Percentiles rank a stretch among this genome's conserved stretches.
Evolutionary conservation across 2,888 invertebrate species (phyloP).

Genomic region (Ceratothoa steindachneri): DNA sequence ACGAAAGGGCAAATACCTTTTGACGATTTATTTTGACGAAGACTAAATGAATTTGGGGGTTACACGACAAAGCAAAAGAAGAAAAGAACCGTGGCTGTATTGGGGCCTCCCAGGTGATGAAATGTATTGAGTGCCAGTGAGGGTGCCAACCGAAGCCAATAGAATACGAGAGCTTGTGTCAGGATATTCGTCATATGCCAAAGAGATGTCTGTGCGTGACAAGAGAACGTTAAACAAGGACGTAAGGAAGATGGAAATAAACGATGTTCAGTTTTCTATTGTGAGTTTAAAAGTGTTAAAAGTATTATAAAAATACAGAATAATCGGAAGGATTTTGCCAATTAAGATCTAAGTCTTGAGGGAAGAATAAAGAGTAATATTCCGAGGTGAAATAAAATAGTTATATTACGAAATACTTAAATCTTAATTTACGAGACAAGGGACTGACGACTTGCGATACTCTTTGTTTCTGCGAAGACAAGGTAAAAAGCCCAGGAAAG

Average conservation of each 20-base stretch:
- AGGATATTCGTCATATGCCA: not conserved
- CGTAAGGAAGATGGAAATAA: not conserved
- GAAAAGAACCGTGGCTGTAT: not conserved
- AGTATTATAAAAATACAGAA: too few relatives aligned
- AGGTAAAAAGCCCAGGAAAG: not conserved
- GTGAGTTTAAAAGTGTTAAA: too few relatives aligned
- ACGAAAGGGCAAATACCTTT: not conserved
- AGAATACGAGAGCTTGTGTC: not conserved
- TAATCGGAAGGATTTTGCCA: too few relatives aligned
- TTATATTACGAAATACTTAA: too few relatives aligned
- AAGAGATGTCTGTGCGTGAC: not conserved
- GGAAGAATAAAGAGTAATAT: too few relatives aligned
- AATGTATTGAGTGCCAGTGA: not conserved
- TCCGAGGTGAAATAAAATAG: too few relatives aligned
- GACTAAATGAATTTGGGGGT: too few relatives aligned
- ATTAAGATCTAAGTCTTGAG: too few relatives aligned
- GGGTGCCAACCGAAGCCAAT: not conserved
- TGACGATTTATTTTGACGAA: not conserved
- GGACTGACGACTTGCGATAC: not conserved
- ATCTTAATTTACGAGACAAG: too few relatives aligned
- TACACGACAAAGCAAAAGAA: too few relatives aligned
- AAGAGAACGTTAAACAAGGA: not conserved
- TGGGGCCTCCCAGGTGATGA: not conserved
- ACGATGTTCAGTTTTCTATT: too few relatives aligned
- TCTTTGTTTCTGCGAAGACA: not conserved